Conservation (phyloP, 2,888 invertebrate genomes). For the Pterobdella sp. region DNA sequence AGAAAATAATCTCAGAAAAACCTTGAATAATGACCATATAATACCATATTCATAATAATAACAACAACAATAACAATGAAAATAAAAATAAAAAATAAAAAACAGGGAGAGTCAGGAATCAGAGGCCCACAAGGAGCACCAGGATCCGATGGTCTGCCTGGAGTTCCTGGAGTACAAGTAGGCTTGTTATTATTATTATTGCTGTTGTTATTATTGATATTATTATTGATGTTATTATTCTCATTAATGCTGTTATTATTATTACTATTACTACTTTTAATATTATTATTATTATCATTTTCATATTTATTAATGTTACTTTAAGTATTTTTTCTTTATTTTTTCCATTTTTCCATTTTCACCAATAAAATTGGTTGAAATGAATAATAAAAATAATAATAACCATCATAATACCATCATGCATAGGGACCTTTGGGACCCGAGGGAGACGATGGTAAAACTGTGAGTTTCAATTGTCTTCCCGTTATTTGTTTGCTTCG, state of each 20-base stretch:
- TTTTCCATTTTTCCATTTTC: not conserved
- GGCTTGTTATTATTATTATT: not conserved
- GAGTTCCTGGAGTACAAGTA: slow-evolving; percentile 23
- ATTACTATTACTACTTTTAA: not conserved
- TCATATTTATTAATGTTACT: not conserved
- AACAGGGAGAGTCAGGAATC: slow-evolving; percentile 23
- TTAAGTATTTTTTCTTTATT: not conserved
- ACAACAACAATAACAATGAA: not conserved
- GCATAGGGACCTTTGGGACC: slow-evolving; percentile 22
- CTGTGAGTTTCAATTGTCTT: slow-evolving; percentile 26
- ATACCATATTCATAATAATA: not conserved
- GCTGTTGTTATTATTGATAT: not conserved
- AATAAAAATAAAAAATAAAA: not conserved
- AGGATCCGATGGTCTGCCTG: slow-evolving; percentile 20
- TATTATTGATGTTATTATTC: not conserved
- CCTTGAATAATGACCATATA: slow-evolving; percentile 8
- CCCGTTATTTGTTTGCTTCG: not conserved
- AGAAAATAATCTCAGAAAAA: slow-evolving; percentile 4
- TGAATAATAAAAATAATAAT: not conserved
- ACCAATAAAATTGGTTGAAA: not conserved
- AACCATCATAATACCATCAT: not conserved
- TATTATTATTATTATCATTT: not conserved
- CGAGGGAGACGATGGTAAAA: slow-evolving; percentile 26
- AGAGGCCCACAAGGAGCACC: slow-evolving; percentile 19
- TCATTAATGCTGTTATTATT: not conserved